Conservation (phyloP, 2,113 vertebrate genomes). For the Cyphomyrus plagiostoma region DNA sequence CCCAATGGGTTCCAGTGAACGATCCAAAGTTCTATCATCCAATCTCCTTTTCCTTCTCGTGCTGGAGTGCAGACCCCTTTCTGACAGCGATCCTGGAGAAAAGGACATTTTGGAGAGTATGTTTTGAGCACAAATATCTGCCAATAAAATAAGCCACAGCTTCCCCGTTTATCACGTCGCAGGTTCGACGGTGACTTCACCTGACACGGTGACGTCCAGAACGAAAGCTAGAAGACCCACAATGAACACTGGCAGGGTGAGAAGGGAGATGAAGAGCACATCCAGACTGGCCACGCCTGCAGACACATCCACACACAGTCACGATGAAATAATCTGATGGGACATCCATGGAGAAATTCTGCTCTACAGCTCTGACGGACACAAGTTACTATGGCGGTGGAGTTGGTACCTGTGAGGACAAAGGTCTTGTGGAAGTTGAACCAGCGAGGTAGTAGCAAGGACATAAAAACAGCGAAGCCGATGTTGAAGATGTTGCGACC, state of each 20-base stretch:
- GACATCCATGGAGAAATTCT: background rate
- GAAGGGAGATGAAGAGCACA: slow-evolving; percentile 60
- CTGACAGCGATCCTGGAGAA: slow-evolving; percentile 54
- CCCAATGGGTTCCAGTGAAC: background rate
- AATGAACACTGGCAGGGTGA: slow-evolving; percentile 67
- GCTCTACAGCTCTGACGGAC: background rate
- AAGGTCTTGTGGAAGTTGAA: slow-evolving; percentile 38
- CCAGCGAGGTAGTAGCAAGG: slow-evolving; percentile 69
- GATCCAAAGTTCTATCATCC: fast-evolving
- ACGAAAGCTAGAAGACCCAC: slow-evolving; percentile 72
- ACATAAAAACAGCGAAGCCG: slow-evolving; percentile 78
- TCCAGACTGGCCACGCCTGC: slow-evolving; percentile 64
- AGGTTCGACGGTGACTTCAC: slow-evolving; percentile 40
- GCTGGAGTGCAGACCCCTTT: slow-evolving; percentile 52
- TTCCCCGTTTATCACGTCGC: background rate
- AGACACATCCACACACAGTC: background rate
- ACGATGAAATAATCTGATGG: too few species aligned
- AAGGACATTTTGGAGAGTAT: background rate
- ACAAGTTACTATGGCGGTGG: background rate
- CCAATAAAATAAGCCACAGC: background rate
- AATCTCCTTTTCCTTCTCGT: background rate
- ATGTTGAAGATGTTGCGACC: slow-evolving; percentile 80
- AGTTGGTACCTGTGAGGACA: slow-evolving; percentile 57
- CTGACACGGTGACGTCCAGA: slow-evolving; percentile 75
- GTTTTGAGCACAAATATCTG: background rate